Evolutionary conservation across 2,888 invertebrate species (phyloP), one percentile per base, ranked within the genome.

Genomic region (Drosophila pseudotalamancana): DNA sequence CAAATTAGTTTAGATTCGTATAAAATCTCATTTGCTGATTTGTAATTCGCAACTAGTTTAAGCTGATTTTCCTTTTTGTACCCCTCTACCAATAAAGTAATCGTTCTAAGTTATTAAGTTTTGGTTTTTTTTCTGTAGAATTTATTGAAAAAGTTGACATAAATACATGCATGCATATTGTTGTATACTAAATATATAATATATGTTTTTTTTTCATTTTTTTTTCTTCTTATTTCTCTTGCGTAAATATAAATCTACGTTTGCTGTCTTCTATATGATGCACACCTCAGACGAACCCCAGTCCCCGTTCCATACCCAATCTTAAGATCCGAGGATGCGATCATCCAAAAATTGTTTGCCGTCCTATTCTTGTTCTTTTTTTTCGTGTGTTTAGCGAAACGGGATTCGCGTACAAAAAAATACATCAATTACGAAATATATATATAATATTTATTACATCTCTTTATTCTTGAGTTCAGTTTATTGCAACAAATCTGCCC

Each of bases 101-200:
- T 21, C 25, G 12, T 29, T 8, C 6, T 27, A 11, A 5, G n/a
- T 25, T 5, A 16, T 21, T 11, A 6, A 6, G 11, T 23, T 42
- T 60, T 43, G 25, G 29, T 39, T 61, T 63, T 46, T 48, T 73
- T 85, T 81, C 80, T 78, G 72, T 79, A 80, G 84, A 88, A 89
- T 89, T 90, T 90, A 90, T 90, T 90, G 83, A 90, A 89, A 89
- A 89, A 90, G 87, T 88, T 88, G 90, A 89, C 89, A 90, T 89
- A 90, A 89, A 90, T 89, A 90, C 89, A 89, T 89, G 90, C 90
- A 89, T 89, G 89, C 90, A 87, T 89, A 89, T 85, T 88, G 84
- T 78, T 87, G 73, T 87, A 89, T 89, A 89, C 89, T 89, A 90
- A 88, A 88, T 89, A 89, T 88, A 81, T 87, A 88, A 89, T 89